Percentiles rank a stretch among this genome's conserved stretches.
These are phyloP conservation scores for Montipora sp. DNA, from an alignment of 64 coral and sea anemone species.

Conservation along the genomic window DNA sequence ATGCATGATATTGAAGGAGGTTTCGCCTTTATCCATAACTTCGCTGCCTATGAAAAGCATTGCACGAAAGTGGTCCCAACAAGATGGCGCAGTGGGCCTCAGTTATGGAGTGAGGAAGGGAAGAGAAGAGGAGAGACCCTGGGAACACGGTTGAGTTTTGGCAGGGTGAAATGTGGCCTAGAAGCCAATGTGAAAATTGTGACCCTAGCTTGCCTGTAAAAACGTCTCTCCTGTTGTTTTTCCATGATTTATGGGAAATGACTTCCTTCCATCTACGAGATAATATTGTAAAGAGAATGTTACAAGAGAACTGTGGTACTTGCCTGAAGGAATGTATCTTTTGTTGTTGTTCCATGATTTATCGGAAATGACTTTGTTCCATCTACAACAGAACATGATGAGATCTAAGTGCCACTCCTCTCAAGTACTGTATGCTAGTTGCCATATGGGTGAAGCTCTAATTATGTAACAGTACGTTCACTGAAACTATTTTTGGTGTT, in stretches of 20 bases:
- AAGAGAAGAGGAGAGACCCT: too few species aligned
- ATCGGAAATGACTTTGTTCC: conserved; percentile 88
- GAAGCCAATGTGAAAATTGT: background rate
- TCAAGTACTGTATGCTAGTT: too few species aligned
- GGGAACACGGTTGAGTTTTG: too few species aligned
- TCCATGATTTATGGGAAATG: conserved; percentile 96
- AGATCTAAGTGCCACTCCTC: background rate
- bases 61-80: too few species aligned
- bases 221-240: conserved; percentile 70
- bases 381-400: conserved; percentile 43
- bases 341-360: conserved; percentile 79
- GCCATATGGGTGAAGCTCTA: too few species aligned
- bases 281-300: background rate
- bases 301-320: background rate
- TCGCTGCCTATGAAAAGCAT: too few species aligned
- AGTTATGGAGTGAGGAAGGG: too few species aligned
- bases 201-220: conserved; percentile 60
- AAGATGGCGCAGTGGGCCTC: too few species aligned
- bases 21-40: too few species aligned
- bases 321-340: conserved; percentile 77
- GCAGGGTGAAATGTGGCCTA: background rate
- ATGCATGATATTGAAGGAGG: too few species aligned
- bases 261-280: conserved; percentile 84
- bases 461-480: too few species aligned
- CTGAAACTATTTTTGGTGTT: too few species aligned